Evolutionary conservation across 2,888 invertebrate genomes (phyloP).

Genomic region (Plagodis dolabraria): DNA sequence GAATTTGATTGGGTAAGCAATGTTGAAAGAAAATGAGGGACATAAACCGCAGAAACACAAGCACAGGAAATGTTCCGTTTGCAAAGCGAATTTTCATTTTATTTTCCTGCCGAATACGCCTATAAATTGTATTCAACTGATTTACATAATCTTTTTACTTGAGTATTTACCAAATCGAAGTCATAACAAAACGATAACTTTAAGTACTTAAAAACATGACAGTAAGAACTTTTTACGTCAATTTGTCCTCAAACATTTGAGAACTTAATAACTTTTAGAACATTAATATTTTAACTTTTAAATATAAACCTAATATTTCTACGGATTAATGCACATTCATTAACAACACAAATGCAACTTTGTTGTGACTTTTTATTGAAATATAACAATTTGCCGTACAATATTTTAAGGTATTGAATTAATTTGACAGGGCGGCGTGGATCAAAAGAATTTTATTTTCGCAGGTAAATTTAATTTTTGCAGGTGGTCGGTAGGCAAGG

Average conservation of each 20-base stretch:
- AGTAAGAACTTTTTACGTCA: neutral
- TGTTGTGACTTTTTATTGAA: conserved; percentile 53
- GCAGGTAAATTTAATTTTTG: conserved; percentile 1
- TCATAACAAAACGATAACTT: neutral
- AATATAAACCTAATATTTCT: conserved; percentile 34
- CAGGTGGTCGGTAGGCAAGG: neutral
- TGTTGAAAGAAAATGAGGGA: conserved; percentile 36
- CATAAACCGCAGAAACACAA: conserved; percentile 32
- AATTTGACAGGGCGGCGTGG: conserved; percentile 57
- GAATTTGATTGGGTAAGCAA: conserved; percentile 37
- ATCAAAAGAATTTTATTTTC: conserved; percentile 35
- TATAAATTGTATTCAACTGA: conserved; percentile 9
- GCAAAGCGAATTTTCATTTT: conserved; percentile 22
- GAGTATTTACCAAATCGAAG: neutral
- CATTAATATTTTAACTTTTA: conserved; percentile 18
- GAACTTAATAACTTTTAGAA: conserved; percentile 15
- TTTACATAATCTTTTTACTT: conserved; percentile 17
- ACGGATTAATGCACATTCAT: conserved; percentile 58
- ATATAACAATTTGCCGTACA: conserved; percentile 48
- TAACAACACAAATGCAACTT: conserved; percentile 62
- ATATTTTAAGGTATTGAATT: conserved; percentile 65
- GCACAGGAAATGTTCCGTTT: conserved; percentile 20
- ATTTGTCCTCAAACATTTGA: conserved; percentile 15
- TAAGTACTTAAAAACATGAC: too few relatives aligned
- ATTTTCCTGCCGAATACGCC: conserved; percentile 23